These are phyloP conservation scores for Thymelicus acteon DNA, from an alignment of 2,888 invertebrate species.

Conservation along the genomic window DNA sequence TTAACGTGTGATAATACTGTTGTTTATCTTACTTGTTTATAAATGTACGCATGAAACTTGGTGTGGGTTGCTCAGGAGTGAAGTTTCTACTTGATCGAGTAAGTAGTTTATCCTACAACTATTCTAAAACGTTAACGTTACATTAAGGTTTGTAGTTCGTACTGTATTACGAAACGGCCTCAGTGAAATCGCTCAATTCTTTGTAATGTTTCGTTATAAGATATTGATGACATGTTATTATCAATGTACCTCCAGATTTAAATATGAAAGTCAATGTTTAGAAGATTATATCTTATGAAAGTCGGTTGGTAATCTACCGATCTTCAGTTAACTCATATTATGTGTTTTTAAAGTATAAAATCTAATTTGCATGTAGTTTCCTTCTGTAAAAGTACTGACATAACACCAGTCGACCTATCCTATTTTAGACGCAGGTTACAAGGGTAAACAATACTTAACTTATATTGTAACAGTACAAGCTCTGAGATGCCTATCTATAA, in stretches of 20 bases:
- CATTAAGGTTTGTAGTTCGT: background rate
- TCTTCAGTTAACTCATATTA: too few species aligned
- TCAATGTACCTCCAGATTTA: background rate
- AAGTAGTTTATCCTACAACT: constrained; percentile 17
- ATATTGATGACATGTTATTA: background rate
- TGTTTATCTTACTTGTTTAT: background rate
- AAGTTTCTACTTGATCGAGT: constrained; percentile 25
- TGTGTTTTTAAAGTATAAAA: too few species aligned
- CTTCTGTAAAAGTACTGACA: too few species aligned
- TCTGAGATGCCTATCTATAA: too few species aligned
- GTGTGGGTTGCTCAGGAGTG: background rate
- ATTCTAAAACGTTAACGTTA: constrained; percentile 11
- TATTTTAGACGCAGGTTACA: too few species aligned
- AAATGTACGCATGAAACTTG: constrained; percentile 2
- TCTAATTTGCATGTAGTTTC: too few species aligned
- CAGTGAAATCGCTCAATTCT: background rate
- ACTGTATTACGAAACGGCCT: constrained; percentile 16
- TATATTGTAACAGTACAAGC: too few species aligned
- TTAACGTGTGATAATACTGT: constrained; percentile 3
- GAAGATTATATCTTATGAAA: background rate
- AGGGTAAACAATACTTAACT: too few species aligned
- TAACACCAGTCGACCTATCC: too few species aligned
- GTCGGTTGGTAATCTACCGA: background rate
- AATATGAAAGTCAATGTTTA: background rate
- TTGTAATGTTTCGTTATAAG: background rate